Percentiles rank a stretch among this genome's conserved stretches.
phyloP scores from a whole-genome alignment of 1,140 invertebrate genomes.

The Hyphantria cunea region DNA sequence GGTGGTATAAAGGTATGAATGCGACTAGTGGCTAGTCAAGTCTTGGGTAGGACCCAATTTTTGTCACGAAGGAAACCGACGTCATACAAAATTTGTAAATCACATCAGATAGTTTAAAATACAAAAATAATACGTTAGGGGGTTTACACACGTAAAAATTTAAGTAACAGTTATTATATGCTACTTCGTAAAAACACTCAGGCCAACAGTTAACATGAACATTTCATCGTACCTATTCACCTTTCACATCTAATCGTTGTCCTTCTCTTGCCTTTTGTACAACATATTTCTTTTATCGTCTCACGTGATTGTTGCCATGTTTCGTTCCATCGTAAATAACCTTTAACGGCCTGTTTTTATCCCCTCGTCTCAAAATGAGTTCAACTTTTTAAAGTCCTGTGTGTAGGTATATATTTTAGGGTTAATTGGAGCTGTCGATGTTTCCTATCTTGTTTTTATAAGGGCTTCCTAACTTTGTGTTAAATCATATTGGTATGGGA shows the following conservation, averaged over 20 bases:
- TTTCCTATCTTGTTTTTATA: neutral
- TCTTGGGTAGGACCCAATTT: too few relatives aligned
- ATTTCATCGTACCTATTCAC: neutral
- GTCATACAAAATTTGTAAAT: too few relatives aligned
- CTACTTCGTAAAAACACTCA: too few relatives aligned
- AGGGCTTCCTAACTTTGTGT: neutral
- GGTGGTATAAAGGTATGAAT: too few relatives aligned
- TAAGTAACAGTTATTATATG: too few relatives aligned
- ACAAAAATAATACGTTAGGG: too few relatives aligned
- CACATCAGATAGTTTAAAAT: too few relatives aligned
- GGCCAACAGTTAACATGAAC: too few relatives aligned
- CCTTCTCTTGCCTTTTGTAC: neutral
- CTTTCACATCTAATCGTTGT: conserved; percentile 4
- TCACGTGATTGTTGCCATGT: conserved; percentile 9
- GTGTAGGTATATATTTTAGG: conserved; percentile 10
- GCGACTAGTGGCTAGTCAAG: too few relatives aligned
- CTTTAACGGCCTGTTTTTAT: conserved; percentile 22
- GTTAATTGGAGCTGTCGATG: conserved; percentile 10
- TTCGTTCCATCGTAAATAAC: conserved; percentile 15
- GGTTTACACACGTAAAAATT: too few relatives aligned
- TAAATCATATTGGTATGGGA: neutral
- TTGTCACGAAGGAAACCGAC: too few relatives aligned
- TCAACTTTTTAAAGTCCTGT: conserved; percentile 18
- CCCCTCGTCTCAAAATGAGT: conserved; percentile 19
- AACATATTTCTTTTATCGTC: conserved; percentile 18